Conservation (phyloP, 2,888 invertebrate species). For the Cetonia aurata region DNA sequence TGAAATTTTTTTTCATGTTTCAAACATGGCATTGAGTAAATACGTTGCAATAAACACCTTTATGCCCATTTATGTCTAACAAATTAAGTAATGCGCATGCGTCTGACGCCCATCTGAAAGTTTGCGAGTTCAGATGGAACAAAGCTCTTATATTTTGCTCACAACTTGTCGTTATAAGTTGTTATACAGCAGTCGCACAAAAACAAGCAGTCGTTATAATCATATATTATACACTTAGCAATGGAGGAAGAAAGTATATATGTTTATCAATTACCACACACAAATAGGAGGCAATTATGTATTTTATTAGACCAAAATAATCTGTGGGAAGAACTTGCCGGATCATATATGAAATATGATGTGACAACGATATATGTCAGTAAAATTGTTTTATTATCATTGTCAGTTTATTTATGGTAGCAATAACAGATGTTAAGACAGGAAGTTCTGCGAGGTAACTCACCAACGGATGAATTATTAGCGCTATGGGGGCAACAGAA, state of each 20-base stretch:
- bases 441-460: constrained; percentile 69
- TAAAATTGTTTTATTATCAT: neutral
- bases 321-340: constrained; percentile 84
- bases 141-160: no score
- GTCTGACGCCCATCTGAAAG: no score
- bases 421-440: constrained; percentile 69
- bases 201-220: no score
- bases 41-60: no score
- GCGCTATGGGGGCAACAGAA: constrained; percentile 86
- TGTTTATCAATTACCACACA: constrained; percentile 81
- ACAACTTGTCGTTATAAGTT: no score
- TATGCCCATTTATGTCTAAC: no score
- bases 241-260: constrained; percentile 64
- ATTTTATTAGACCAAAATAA: constrained; percentile 82
- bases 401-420: constrained; percentile 3
- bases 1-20: no score
- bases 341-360: constrained; percentile 75
- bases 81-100: no score
- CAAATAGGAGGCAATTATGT: constrained; percentile 78
- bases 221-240: neutral
- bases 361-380: constrained; percentile 71
- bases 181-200: no score
- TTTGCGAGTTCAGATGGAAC: no score
- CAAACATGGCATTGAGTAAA: no score
- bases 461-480: constrained; percentile 82